These are phyloP conservation scores for Drosophila acutilabella DNA, from an alignment of 2,888 invertebrate genomes.

Conservation along the genomic window DNA sequence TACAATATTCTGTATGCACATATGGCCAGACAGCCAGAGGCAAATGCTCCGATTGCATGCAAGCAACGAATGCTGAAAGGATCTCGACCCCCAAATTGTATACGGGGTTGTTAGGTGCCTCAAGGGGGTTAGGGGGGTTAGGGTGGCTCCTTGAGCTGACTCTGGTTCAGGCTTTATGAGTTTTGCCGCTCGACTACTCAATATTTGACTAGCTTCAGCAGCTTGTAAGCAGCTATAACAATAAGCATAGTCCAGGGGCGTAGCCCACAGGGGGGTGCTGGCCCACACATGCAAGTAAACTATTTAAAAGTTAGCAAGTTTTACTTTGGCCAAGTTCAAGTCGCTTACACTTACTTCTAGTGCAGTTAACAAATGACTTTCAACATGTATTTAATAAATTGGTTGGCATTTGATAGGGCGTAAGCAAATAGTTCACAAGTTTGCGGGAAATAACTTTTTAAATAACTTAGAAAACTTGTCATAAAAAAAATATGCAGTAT, in stretches of 20 bases:
- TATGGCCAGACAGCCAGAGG: constrained; percentile 60
- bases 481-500: background rate
- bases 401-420: background rate
- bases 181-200: constrained; percentile 52
- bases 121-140: background rate
- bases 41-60: constrained; percentile 72
- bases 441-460: background rate
- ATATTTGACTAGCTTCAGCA: constrained; percentile 50
- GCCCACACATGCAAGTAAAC: background rate
- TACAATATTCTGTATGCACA: constrained; percentile 25
- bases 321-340: constrained; percentile 1
- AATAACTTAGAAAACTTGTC: background rate
- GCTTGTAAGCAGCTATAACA: constrained; percentile 14
- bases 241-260: constrained; percentile 8
- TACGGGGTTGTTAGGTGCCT: too few relatives aligned
- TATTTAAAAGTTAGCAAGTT: background rate
- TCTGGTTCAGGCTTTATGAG: constrained; percentile 52
- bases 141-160: constrained; percentile 31
- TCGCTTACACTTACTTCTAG: background rate
- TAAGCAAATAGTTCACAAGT: background rate
- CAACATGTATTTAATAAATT: background rate
- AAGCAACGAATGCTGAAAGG: constrained; percentile 60
- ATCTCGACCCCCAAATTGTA: constrained; percentile 23
- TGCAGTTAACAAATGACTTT: background rate
- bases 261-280: constrained; percentile 10